Evolutionary conservation across 1,140 invertebrate species (phyloP).

Genomic region (Stegodyphus dumicola): DNA sequence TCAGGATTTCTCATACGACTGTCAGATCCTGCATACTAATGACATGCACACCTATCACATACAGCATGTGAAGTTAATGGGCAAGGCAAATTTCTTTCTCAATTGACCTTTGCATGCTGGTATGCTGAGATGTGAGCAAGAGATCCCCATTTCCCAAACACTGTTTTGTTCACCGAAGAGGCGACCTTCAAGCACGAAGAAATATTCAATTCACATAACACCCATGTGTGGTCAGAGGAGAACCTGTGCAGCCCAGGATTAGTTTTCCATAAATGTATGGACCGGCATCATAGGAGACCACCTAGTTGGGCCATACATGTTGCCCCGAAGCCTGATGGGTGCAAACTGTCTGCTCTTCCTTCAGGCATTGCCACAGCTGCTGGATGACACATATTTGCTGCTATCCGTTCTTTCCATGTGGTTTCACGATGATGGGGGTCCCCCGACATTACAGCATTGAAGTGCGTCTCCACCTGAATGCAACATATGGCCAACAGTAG

Average conservation of each 20-base stretch:
- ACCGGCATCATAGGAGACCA: neutral
- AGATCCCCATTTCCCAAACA: neutral
- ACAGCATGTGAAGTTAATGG: neutral
- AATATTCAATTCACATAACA: neutral
- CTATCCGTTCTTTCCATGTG: neutral
- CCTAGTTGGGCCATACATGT: neutral
- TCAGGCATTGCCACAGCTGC: neutral
- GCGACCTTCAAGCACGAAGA: neutral
- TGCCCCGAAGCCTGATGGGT: neutral
- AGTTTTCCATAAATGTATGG: conserved; percentile 8
- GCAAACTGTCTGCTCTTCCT: neutral
- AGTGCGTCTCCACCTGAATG: neutral
- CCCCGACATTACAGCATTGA: neutral
- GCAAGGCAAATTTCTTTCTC: neutral
- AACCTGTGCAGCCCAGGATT: neutral
- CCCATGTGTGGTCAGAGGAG: neutral
- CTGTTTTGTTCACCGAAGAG: neutral
- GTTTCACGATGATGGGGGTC: neutral
- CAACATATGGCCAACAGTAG: neutral
- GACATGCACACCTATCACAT: neutral
- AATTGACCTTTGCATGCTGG: neutral
- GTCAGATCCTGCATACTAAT: conserved; percentile 1
- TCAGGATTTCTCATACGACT: neutral
- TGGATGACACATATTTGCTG: neutral
- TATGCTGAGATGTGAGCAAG: neutral